Conservation (phyloP, 1,140 invertebrate genomes). For the Apis laboriosa region DNA sequence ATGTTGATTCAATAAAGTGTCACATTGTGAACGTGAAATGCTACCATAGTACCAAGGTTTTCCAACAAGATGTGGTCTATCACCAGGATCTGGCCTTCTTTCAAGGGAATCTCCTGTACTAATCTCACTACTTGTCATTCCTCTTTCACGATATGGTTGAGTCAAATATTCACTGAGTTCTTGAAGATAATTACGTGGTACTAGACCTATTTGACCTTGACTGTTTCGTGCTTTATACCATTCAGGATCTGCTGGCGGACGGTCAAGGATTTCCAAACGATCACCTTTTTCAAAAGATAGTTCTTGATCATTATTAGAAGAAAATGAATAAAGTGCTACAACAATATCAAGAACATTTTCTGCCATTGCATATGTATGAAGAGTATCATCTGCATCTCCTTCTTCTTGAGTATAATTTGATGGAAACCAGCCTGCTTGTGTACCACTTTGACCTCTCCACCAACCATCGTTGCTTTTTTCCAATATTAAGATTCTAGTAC, state of each 20-base stretch:
- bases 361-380: conserved; percentile 95
- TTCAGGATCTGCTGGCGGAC: conserved; percentile 97
- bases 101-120: conserved; percentile 79
- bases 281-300: conserved; percentile 98
- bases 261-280: conserved; percentile 95
- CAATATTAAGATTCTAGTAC: conserved; percentile 95
- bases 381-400: conserved; percentile 88
- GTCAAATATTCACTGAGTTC: conserved; percentile 93
- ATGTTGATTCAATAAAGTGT: conserved; percentile 95
- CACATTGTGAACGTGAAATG: conserved; percentile 97
- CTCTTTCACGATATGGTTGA: conserved; percentile 87
- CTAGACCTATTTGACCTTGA: conserved; percentile 94
- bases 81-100: conserved; percentile 79
- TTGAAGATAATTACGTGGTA: conserved; percentile 98
- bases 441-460: conserved; percentile 97
- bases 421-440: conserved; percentile 95
- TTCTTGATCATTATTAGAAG: conserved; percentile 97
- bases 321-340: conserved; percentile 95
- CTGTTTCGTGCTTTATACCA: conserved; percentile 98
- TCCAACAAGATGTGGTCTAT: conserved; percentile 87
- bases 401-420: conserved; percentile 99
- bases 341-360: conserved; percentile 97
- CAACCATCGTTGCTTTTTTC: conserved; percentile 99
- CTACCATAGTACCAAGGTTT: conserved; percentile 98
- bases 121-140: conserved; percentile 80